Evolutionary conservation across 2,888 invertebrate genomes (phyloP), one percentile per base, ranked within the genome.

Genomic region (Oligia latruncula): DNA sequence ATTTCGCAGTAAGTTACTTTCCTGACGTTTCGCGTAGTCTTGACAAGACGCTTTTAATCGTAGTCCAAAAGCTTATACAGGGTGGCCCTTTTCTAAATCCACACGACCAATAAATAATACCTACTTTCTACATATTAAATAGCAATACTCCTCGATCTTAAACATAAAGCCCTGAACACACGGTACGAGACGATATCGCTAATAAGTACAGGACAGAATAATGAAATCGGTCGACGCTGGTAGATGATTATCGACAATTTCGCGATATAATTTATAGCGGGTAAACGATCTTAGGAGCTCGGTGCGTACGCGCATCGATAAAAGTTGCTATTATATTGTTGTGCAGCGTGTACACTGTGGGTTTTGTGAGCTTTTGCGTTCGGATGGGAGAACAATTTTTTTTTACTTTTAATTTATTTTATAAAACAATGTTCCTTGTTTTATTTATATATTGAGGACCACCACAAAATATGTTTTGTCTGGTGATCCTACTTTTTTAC

Each of bases 211-310:
- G 87, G 86, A 88, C 81, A 89, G 89, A 87, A 91, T 95, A 95
- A 95, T 95, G 95, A 94, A 95, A 95, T 93, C 86, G 86, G 74
- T 82, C 78, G 80, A 92, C 90, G 86, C 89, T 87, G 90, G 91
- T 90, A 91, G 94, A 94, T 95, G 94, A 96, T 96, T 95, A 95
- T 95, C 94, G 93, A 90, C 92, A 94, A 94, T 95, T 94, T 94
- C 89, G 91, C 93, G 90, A 90, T 90, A 92, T 93, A 94, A 95
- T 94, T 95, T 95, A 95, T 93, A 85, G 92, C 92, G 84, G 92
- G 92, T 91, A 91, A 93, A 92, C 92, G 92, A 90, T 92, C 90
- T 91, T 90, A 89, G 87, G 91, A 89, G 91, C 92, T 87, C 88
- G 90, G 91, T 95, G 95, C 94, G 93, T 92, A 92, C 92, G 95